Base-by-base conservation (phyloP, 2,888 invertebrate species). In the Platycheirus albimanus region DNA sequence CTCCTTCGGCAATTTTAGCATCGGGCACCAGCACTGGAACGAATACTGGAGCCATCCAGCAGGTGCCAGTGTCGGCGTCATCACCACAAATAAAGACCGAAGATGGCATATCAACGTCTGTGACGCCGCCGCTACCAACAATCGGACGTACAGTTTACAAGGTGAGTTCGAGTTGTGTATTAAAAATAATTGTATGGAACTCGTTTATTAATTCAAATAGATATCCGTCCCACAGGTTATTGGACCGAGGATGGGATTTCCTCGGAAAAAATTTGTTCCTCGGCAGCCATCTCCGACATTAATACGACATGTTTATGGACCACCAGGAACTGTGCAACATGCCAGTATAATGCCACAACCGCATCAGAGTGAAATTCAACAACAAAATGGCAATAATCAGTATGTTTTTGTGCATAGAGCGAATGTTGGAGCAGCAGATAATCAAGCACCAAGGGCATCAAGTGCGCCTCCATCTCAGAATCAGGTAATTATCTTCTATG, bases 341-440 rank as follows among this genome's bases (percentile, higher is more conserved):
- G 78, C 86, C 11, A 85, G 83, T 24, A 58, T 83, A 76, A 85
- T 85, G 58, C 86, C 80, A 17, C 86, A 83, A 36, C 86, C 85
- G 30, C 86, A 86, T 58, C 87, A 87, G 70, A 87, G 87, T 70
- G 85, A 89, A 49, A 81, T 89, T 45, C 90, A 90, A 67, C 86
- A 61, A 15, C 89, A 90, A 79, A 90, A 90, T 71, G 89, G 89
- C 54, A 88, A 95, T 75, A 95, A 95, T 0, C 96, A 96, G 88
- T 96, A 96, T 90, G 95, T 96, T 79, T 92, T 96, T 20, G 95
- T 96, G 33, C 96, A 96, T 89, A 93, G 96, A 76, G 94, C 95
- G 11, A 93, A 93, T 78, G 92, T 91, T 38, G 91, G 90, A 54
- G 90, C 92, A 8, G 93, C 93, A 67, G 93, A 93, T 52, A 94